Evolutionary conservation across 2,888 invertebrate genomes (phyloP).

Genomic region (Dusona sp.): DNA sequence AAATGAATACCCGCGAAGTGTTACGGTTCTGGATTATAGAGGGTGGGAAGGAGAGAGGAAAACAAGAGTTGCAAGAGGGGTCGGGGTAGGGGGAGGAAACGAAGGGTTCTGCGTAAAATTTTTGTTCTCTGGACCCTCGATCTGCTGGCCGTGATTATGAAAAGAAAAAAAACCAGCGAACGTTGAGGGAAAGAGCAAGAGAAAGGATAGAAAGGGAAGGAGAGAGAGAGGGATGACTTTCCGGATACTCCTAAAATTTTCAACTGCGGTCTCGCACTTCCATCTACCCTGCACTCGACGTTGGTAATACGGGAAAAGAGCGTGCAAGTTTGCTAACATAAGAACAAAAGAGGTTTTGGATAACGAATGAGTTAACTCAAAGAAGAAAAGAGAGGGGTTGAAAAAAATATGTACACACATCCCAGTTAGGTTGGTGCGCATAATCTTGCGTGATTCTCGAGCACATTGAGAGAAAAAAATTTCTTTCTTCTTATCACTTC

Average conservation of each 20-base stretch:
- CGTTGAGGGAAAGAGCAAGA: background rate
- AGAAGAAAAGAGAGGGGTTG: background rate
- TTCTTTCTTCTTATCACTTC: conserved; percentile 1
- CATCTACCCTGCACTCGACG: conserved; percentile 44
- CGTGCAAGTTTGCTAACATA: conserved; percentile 41
- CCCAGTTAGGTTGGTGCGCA: conserved; percentile 7
- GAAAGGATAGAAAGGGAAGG: background rate
- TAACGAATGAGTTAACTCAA: conserved; percentile 53
- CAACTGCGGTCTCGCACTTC: conserved; percentile 45
- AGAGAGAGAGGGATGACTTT: conserved; percentile 47
- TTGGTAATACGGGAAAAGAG: conserved; percentile 64
- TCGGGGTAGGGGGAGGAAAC: background rate
- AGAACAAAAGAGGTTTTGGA: conserved; percentile 25
- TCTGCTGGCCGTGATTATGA: conserved; percentile 63
- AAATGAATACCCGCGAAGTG: conserved; percentile 75
- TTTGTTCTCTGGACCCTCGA: conserved; percentile 56
- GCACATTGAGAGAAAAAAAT: background rate
- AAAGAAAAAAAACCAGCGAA: conserved; percentile 51
- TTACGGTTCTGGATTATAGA: conserved; percentile 10
- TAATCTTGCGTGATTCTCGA: conserved; percentile 23
- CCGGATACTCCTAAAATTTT: conserved; percentile 47
- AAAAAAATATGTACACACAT: background rate
- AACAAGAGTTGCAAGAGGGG: background rate
- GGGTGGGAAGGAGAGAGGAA: conserved; percentile 4
- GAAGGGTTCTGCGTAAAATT: conserved; percentile 36